Percentiles rank a stretch among this genome's conserved stretches.
Conservation (phyloP, 2,888 invertebrate species). For the Erebia epiphron region DNA sequence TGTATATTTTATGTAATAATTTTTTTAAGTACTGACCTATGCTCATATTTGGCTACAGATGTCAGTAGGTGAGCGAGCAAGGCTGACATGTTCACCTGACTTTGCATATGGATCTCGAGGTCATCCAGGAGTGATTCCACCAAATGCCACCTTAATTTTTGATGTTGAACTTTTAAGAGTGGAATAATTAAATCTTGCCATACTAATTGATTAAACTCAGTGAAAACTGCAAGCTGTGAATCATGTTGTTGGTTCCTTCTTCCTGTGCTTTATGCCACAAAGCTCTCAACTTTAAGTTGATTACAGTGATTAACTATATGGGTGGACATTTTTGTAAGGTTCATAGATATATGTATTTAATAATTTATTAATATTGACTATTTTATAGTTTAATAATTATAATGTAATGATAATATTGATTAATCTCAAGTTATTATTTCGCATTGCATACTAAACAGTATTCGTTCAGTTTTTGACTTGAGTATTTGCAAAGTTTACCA, state of each 20-base stretch:
- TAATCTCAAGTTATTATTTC: slow-evolving; percentile 18
- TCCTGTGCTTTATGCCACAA: not conserved
- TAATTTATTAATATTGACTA: not conserved
- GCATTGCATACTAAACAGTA: slow-evolving; percentile 27
- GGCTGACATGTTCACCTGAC: slow-evolving; percentile 95
- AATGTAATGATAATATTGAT: slow-evolving; percentile 20
- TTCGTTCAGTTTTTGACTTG: slow-evolving; percentile 38
- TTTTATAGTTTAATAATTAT: slow-evolving; percentile 11
- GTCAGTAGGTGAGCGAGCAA: slow-evolving; percentile 97
- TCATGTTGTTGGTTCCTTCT: not conserved
- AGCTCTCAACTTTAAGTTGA: not conserved
- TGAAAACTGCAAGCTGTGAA: slow-evolving; percentile 2
- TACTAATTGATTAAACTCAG: slow-evolving; percentile 11
- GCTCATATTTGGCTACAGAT: slow-evolving; percentile 83
- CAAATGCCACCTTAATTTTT: slow-evolving; percentile 95
- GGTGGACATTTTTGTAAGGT: not conserved
- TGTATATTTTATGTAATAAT: too few relatives aligned
- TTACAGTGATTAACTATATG: not conserved
- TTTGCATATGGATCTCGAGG: slow-evolving; percentile 97
- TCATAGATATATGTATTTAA: slow-evolving; percentile 8
- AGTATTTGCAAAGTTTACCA: slow-evolving; percentile 31
- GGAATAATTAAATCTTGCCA: slow-evolving; percentile 78
- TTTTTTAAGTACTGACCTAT: too few relatives aligned
- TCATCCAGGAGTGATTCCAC: slow-evolving; percentile 97
- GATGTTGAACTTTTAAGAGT: slow-evolving; percentile 97